Conservation (phyloP, 1,140 invertebrate genomes). For the Papilio machaon region DNA sequence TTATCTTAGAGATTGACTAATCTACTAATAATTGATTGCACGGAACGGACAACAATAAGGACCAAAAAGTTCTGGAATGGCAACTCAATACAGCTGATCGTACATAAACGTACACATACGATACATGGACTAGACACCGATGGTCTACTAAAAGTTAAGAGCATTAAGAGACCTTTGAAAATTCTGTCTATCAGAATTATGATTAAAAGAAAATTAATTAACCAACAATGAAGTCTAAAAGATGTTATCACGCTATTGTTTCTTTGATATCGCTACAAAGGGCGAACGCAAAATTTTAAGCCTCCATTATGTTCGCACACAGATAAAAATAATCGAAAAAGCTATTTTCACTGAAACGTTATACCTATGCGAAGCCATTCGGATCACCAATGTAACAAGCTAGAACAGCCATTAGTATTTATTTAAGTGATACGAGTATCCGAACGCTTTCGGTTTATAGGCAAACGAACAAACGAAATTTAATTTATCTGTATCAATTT, state of each 20-base stretch:
- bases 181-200: neutral
- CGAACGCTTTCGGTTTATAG: neutral
- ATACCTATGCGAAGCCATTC: neutral
- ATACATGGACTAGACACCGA: neutral
- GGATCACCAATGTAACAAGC: neutral
- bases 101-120: no score
- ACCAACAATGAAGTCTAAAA: neutral
- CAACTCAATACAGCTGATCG: neutral
- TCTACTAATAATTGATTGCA: neutral
- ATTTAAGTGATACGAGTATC: neutral
- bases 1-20: neutral
- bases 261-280: conserved; percentile 16
- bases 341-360: neutral
- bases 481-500: neutral
- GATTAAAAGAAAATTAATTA: conserved; percentile 19
- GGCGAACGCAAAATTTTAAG: conserved; percentile 24
- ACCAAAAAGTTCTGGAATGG: neutral
- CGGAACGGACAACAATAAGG: neutral
- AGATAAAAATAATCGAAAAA: conserved; percentile 19
- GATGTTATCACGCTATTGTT: conserved; percentile 20
- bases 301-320: conserved; percentile 27
- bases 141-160: neutral
- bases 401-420: neutral
- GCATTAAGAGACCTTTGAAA: neutral
- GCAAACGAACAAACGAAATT: neutral